Evolutionary conservation across 2,113 vertebrate genomes (phyloP), one percentile per base, ranked within the genome.

Genomic region (Etheostoma cragini): DNA sequence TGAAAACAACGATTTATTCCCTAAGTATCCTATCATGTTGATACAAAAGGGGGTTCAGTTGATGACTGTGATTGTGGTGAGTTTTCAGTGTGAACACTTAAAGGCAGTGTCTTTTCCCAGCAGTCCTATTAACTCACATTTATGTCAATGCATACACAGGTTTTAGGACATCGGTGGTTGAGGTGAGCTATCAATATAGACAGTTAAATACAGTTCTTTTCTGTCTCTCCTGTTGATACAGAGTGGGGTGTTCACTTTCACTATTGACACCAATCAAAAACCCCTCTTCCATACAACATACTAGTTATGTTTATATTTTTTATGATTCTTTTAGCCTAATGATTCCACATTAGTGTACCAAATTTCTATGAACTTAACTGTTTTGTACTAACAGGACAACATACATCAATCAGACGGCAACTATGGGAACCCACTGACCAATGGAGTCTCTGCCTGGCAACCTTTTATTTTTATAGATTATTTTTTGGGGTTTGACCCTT

Each of bases 41-140:
- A 56, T 84, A 50, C 47, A 63, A 70, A 62, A 54, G 5, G 3
- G 76, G 45, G 33, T 60, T 74, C 73, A 49, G 45, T 62, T 42
- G 45, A 63, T 47, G 12, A 45, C 26, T 80, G 30, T 42, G 53
- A 69, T 46, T 76, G 30, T 15, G 21, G 19, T 42, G 64, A 69
- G 46, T 82, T 66, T 71, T 82, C 14, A 64, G 17, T 38, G 49
- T 67, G 60, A 64, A 71, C 56, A 52, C 72, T 69, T 16, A 56
- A 65, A 71, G 62, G 47, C 38, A 8, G 22, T 12, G 22, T 62
- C 11, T 24, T 66, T 21, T 73, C 30, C 47, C 38, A 30, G 30
- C 38, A 60, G 56, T 53, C 0, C 38, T 12, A 42, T 61, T 33
- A 61, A 80, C 38, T 67, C 26, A 15, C 58, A 54, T 16, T 56